Conservation (phyloP, 2,113 vertebrate species). For the Rafetus swinhoei region DNA sequence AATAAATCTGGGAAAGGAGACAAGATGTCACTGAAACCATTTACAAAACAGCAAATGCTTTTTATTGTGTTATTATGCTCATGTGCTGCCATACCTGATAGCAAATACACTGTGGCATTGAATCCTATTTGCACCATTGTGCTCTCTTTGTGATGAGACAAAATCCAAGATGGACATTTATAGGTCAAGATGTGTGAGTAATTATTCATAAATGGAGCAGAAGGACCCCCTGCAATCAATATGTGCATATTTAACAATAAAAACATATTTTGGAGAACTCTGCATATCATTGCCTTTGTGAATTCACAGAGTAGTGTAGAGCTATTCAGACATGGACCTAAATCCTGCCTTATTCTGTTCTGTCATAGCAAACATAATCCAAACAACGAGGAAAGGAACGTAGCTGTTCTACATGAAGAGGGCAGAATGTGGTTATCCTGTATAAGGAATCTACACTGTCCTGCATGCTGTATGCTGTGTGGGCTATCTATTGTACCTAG, state of each 20-base stretch:
- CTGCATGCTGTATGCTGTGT: neutral
- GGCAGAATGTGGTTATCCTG: neutral
- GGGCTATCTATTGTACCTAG: neutral
- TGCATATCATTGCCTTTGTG: neutral
- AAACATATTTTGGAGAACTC: neutral
- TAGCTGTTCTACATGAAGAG: neutral
- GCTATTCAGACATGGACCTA: neutral
- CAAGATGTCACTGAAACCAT: too few relatives aligned
- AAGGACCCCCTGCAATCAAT: neutral
- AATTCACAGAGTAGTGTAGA: neutral
- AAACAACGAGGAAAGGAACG: slow-evolving; percentile 12
- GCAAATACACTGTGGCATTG: neutral
- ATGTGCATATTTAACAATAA: neutral
- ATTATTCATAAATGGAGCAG: slow-evolving; percentile 10
- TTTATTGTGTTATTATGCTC: neutral
- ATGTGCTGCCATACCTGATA: neutral
- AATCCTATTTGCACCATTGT: neutral
- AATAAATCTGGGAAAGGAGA: too few relatives aligned
- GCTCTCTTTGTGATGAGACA: neutral
- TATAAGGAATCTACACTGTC: neutral
- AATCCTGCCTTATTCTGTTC: slow-evolving; percentile 30
- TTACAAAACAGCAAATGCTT: too few relatives aligned
- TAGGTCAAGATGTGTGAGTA: neutral
- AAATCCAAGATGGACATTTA: slow-evolving; percentile 18
- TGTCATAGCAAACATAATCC: neutral